These are phyloP conservation scores for Lasiurus borealis DNA, from an alignment of 2,113 vertebrate genomes.

Conservation along the genomic window DNA sequence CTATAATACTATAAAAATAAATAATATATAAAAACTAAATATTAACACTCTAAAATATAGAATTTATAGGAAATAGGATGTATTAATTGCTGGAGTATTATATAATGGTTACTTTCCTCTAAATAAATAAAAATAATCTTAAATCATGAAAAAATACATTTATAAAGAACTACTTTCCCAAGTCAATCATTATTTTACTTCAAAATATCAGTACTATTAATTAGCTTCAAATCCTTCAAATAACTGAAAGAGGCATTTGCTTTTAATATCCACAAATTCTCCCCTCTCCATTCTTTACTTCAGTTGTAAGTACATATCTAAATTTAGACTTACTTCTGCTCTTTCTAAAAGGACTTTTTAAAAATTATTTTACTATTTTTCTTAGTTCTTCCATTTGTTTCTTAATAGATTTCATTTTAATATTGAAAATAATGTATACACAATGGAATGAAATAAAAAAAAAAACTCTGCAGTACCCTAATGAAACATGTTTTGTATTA, in stretches of 20 bases:
- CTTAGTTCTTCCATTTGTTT: background rate
- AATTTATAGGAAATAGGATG: background rate
- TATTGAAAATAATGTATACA: too few species aligned
- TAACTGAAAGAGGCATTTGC: background rate
- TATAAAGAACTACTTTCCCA: background rate
- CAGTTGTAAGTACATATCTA: background rate
- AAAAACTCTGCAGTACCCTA: too few species aligned
- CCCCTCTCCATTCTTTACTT: background rate
- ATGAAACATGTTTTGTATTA: too few species aligned
- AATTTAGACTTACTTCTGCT: background rate
- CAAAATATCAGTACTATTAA: background rate
- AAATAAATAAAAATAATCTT: background rate
- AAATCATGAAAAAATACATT: background rate
- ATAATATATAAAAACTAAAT: too few species aligned
- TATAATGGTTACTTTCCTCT: background rate
- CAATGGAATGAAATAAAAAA: too few species aligned
- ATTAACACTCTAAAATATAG: background rate
- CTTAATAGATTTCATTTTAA: background rate
- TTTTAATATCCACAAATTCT: background rate
- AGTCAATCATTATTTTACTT: background rate
- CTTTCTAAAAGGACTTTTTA: background rate
- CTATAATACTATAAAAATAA: too few species aligned
- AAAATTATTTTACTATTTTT: background rate
- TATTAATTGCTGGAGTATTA: background rate
- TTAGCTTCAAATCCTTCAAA: background rate